Percentiles rank a stretch among this genome's conserved stretches.
Evolutionary conservation across 2,113 vertebrate genomes (phyloP).

Genomic region (Nothocercus julius): DNA sequence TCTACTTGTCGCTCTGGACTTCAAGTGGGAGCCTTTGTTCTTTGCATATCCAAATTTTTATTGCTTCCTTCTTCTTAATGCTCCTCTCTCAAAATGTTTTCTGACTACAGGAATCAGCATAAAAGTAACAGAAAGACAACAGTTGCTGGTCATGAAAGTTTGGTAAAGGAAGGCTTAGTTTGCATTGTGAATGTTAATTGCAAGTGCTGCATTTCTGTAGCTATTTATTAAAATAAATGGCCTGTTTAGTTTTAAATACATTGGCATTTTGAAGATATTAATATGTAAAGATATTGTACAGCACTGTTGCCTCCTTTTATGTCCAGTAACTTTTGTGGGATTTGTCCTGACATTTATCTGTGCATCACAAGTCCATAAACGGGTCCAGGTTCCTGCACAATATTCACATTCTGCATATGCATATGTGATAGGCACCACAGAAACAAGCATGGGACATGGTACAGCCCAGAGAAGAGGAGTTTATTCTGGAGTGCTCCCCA

Average conservation of each 20-base stretch:
- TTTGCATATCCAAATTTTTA: not conserved
- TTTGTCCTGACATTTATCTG: not conserved
- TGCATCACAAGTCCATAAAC: not conserved
- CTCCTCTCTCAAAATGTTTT: not conserved
- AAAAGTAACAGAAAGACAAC: not conserved
- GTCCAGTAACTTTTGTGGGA: accelerated
- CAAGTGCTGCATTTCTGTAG: accelerated
- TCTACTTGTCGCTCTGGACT: not conserved
- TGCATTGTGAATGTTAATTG: not conserved
- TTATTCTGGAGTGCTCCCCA: too few relatives aligned
- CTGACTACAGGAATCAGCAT: not conserved
- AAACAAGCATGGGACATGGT: too few relatives aligned
- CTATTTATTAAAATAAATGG: not conserved
- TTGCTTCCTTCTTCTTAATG: not conserved
- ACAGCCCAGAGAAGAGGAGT: too few relatives aligned
- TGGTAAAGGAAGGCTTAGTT: not conserved
- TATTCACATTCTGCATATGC: too few relatives aligned
- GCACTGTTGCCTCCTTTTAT: not conserved
- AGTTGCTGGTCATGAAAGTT: not conserved
- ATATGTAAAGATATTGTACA: not conserved
- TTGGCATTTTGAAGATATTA: not conserved
- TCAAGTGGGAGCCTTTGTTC: not conserved
- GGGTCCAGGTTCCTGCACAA: not conserved
- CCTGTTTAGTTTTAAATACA: not conserved
- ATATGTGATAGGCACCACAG: too few relatives aligned